Evolutionary conservation across 2,113 vertebrate species (phyloP).

Genomic region (Elgaria multicarinata): DNA sequence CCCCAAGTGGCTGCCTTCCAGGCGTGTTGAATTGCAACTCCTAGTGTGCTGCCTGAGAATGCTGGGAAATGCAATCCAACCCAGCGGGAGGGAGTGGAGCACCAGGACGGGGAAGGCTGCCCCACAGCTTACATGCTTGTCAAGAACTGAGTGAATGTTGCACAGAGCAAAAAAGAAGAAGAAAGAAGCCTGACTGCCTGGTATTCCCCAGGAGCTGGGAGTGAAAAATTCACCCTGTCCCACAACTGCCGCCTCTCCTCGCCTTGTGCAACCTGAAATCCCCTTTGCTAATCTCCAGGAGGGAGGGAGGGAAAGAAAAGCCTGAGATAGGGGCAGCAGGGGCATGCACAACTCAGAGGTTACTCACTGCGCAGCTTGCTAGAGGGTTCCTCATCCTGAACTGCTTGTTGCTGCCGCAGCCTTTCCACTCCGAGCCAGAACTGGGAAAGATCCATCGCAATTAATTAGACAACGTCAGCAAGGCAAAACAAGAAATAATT

Average conservation of each 20-base stretch:
- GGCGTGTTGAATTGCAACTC: too few species aligned
- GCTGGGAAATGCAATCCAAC: too few species aligned
- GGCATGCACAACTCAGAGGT: not conserved
- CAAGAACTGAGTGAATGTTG: not conserved
- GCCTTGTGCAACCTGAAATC: too few species aligned
- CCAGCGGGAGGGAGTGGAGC: too few species aligned
- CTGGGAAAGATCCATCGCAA: conserved; percentile 39
- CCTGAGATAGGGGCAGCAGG: not conserved
- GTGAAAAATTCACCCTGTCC: not conserved
- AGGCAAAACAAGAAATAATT: conserved; percentile 41
- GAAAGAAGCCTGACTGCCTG: not conserved
- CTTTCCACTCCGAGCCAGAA: conserved; percentile 62
- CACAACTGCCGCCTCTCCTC: not conserved
- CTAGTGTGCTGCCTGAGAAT: too few species aligned
- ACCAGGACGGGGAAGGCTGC: too few species aligned
- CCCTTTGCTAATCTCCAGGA: not conserved
- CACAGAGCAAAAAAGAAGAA: not conserved
- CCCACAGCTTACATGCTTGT: not conserved
- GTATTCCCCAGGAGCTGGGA: not conserved
- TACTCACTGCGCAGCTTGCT: conserved; percentile 85
- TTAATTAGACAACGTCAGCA: conserved; percentile 47
- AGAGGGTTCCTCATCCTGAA: conserved; percentile 86
- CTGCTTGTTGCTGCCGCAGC: conserved; percentile 50
- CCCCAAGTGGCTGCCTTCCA: too few species aligned
- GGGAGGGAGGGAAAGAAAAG: not conserved